phyloP scores from a whole-genome alignment of 2,113 vertebrate genomes.

The Eidolon helvum region DNA sequence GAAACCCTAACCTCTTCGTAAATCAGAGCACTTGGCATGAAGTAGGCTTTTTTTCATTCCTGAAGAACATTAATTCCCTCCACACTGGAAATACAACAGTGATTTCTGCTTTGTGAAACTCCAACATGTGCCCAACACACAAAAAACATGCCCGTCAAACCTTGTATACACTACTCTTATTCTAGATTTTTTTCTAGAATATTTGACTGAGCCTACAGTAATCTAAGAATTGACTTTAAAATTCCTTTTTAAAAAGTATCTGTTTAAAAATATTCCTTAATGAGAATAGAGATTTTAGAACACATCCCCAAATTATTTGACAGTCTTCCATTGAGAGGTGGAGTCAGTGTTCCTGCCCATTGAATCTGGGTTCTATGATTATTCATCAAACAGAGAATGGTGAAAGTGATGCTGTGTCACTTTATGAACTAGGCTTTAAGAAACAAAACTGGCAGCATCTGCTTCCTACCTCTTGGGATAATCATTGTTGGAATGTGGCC shows the following conservation, averaged over 20 bases:
- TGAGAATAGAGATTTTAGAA: background rate
- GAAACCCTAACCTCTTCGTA: conserved; percentile 4
- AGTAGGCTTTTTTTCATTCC: background rate
- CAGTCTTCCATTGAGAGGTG: background rate
- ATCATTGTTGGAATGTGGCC: background rate
- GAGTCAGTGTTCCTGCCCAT: background rate
- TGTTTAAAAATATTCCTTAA: background rate
- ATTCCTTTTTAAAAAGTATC: background rate
- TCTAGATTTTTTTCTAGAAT: background rate
- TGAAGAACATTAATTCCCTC: background rate
- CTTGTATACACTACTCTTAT: background rate
- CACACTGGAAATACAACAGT: background rate
- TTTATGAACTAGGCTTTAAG: background rate
- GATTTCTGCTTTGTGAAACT: background rate
- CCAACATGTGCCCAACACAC: background rate
- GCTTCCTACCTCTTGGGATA: background rate
- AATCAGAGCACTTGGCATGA: background rate
- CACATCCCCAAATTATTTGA: background rate
- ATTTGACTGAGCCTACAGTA: background rate
- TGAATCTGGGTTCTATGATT: background rate
- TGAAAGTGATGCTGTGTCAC: background rate
- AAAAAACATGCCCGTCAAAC: background rate
- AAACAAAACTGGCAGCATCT: background rate
- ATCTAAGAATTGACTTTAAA: background rate
- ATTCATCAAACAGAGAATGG: background rate